Conservation (phyloP, 2,113 vertebrate genomes). For the Anguilla rostrata region DNA sequence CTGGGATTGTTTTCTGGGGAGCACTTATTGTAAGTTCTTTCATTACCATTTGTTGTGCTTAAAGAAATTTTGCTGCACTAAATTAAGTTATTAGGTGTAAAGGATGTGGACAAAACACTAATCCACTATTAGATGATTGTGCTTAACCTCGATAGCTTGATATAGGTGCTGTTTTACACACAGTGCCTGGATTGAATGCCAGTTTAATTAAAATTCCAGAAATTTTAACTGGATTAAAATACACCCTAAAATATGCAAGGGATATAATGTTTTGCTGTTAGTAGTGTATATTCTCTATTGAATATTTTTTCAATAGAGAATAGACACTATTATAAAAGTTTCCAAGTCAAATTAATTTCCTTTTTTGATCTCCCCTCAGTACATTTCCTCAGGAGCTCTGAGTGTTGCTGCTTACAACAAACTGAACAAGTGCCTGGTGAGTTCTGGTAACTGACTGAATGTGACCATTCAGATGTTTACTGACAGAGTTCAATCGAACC, state of each 20-base stretch:
- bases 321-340: no score
- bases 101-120: not conserved
- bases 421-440: constrained; percentile 19
- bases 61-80: not conserved
- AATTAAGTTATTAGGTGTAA: not conserved
- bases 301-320: no score
- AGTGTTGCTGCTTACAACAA: constrained; percentile 16
- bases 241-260: no score
- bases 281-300: no score
- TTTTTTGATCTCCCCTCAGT: constrained; percentile 5
- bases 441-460: not conserved
- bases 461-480: not conserved
- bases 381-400: constrained; percentile 33
- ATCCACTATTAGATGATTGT: not conserved
- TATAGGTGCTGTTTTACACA: no score
- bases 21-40: constrained; percentile 29
- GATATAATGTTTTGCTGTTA: no score
- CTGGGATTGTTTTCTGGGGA: constrained; percentile 26
- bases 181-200: not conserved
- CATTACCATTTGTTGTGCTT: not conserved
- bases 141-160: no score
- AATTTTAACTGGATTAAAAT: no score
- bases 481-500: not conserved
- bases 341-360: not conserved
- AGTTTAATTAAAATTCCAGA: no score